Percentiles rank a stretch among this genome's conserved stretches.
Conservation (phyloP, 37 sponge, comb jelly and placozoan genomes). For the Diacarnus erythraeanus region DNA sequence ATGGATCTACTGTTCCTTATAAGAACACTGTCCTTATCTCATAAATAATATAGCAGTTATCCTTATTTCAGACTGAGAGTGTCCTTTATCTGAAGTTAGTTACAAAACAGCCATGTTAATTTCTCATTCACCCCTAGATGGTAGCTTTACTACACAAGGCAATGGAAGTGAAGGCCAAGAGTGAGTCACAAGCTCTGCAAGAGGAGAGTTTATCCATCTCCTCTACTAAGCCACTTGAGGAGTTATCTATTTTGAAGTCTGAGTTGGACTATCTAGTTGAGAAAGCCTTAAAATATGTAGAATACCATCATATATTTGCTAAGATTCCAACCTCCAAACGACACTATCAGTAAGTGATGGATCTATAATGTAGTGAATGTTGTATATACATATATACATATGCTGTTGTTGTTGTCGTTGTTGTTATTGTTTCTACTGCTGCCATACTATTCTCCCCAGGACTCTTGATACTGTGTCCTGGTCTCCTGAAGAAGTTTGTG, state of each 20-base stretch:
- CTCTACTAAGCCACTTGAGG: not conserved
- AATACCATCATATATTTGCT: conserved; percentile 12
- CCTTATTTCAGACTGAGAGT: not conserved
- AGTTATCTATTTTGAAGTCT: not conserved
- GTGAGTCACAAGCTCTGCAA: conserved; percentile 17
- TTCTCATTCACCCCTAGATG: not conserved
- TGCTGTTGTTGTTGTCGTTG: not conserved
- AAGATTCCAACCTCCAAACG: conserved; percentile 22
- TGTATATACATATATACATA: not conserved
- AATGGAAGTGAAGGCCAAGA: conserved; percentile 12
- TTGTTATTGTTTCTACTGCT: not conserved
- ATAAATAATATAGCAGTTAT: not conserved
- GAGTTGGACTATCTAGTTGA: not conserved
- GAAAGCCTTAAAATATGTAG: conserved; percentile 17
- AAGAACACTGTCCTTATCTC: no score
- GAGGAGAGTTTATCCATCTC: not conserved
- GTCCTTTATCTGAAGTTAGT: not conserved
- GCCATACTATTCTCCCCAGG: not conserved
- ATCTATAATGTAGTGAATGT: not conserved
- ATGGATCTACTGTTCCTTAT: no score
- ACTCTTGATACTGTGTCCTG: conserved; percentile 14
- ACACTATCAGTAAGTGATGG: conserved; percentile 11
- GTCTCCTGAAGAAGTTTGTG: conserved; percentile 32
- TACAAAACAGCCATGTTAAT: not conserved
- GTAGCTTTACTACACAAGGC: conserved; percentile 13